Base-by-base conservation (phyloP, 2,797 vertebrate species). In the Galago senegalensis region DNA sequence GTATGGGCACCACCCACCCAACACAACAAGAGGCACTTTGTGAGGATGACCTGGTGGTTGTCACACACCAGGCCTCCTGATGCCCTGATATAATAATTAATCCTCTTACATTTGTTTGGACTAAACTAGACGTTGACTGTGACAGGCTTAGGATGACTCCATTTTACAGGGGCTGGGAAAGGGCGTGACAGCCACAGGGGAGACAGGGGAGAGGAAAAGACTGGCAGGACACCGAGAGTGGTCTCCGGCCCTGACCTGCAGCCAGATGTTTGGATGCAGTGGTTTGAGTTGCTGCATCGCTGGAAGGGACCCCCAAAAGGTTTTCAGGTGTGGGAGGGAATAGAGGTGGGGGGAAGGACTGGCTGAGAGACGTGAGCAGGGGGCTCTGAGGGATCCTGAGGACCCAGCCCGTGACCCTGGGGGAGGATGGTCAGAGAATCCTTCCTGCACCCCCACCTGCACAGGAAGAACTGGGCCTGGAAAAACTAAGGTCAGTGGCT, bases 71-170 rank as follows among this genome's bases (percentile, higher is more conserved):
- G 97, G 97, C 96, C 97, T 98, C 98, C 85, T 97, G 97, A 97
- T 98, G 95, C 97, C 97, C 95, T 60, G 61, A 97, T 97, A 97
- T 98, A 98, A 98, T 98, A 98, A 98, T 98, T 98, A 98, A 98
- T 98, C 97, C 94, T 95, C 91, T 97, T 97, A 97, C 92, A 97
- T 97, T 97, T 97, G 97, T 97, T 70, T 87, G 87, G 91, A 76
- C 31, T 43, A 97, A 96, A 94, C 93, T 83, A 97, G 97, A 92
- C 21, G 2, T 91, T 97, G 97, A 98, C 97, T 98, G 97, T 97
- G 97, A 97, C 97, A 97, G 67, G 95, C 84, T 97, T 96, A 96
- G 84, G 82, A 75, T 89, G 79, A 40, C 61, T 72, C n/a, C 27
- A 16, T 63, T 69, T 79, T 29, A 0, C 0, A 87, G 79, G 83